A percentile compares a stretch with the other conserved stretches of the same genome.
Evolutionary conservation across 2,113 vertebrate species (phyloP).

Genomic region (Corythornis cristatus): DNA sequence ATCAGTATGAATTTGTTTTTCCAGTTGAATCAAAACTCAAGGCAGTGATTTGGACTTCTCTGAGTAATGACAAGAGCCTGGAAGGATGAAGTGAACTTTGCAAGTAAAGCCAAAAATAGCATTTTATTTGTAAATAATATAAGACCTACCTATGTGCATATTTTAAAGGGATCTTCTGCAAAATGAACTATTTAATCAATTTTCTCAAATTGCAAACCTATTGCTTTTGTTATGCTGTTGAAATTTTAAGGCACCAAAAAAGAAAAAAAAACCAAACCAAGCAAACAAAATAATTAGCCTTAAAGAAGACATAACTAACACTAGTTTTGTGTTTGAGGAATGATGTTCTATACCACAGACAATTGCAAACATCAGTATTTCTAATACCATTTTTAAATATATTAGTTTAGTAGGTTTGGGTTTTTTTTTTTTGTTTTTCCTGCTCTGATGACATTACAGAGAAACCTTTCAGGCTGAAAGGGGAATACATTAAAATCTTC

Average conservation of each 20-base stretch:
- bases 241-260: neutral
- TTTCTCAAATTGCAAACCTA: neutral
- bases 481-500: neutral
- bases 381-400: neutral
- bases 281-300: neutral
- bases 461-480: neutral
- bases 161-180: neutral
- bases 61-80: neutral
- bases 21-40: neutral
- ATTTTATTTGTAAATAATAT: neutral
- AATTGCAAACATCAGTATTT: neutral
- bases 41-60: neutral
- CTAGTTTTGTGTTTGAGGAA: neutral
- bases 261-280: neutral
- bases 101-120: neutral
- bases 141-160: neutral
- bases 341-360: neutral
- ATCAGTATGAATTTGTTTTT: neutral
- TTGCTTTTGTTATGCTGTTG: neutral
- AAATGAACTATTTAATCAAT: neutral
- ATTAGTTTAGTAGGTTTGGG: neutral
- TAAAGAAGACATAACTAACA: neutral
- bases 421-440: fast-evolving
- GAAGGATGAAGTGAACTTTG: constrained; percentile 7
- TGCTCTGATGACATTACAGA: neutral